These are phyloP conservation scores for Cheirogaleus major DNA, from an alignment of 2,797 vertebrate species.

Conservation along the genomic window DNA sequence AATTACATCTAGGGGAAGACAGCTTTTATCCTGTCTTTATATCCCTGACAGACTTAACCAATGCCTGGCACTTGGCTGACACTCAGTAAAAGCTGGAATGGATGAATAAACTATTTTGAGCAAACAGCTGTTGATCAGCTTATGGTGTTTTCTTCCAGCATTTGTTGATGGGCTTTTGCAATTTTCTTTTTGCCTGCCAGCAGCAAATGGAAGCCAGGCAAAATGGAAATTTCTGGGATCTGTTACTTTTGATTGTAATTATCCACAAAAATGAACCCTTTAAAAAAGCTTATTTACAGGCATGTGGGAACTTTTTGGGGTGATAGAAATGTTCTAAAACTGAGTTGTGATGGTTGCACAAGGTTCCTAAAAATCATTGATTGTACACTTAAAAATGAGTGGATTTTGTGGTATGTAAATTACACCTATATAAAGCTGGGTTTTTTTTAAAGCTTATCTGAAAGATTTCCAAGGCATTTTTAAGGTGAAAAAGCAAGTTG, in stretches of 20 bases:
- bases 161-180: conserved; percentile 47
- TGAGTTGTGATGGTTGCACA: not conserved
- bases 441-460: not conserved
- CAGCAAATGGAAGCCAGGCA: conserved; percentile 28
- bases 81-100: not conserved
- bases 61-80: not conserved
- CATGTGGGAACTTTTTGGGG: not conserved
- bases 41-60: not conserved
- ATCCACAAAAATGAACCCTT: conserved; percentile 3
- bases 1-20: not conserved
- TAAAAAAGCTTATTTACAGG: not conserved
- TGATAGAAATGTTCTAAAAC: not conserved
- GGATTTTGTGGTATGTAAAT: conserved; percentile 1
- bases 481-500: conserved; percentile 24
- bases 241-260: conserved; percentile 17
- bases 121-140: conserved; percentile 60
- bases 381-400: not conserved
- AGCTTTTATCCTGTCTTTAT: not conserved
- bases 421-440: not conserved
- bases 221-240: conserved; percentile 29
- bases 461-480: conserved; percentile 39
- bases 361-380: not conserved
- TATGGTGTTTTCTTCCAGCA: conserved; percentile 43
- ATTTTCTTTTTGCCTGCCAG: conserved; percentile 51
- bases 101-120: conserved; percentile 69